Evolutionary conservation across 2,888 invertebrate species (phyloP).

Genomic region (Diachrysia chrysitis): DNA sequence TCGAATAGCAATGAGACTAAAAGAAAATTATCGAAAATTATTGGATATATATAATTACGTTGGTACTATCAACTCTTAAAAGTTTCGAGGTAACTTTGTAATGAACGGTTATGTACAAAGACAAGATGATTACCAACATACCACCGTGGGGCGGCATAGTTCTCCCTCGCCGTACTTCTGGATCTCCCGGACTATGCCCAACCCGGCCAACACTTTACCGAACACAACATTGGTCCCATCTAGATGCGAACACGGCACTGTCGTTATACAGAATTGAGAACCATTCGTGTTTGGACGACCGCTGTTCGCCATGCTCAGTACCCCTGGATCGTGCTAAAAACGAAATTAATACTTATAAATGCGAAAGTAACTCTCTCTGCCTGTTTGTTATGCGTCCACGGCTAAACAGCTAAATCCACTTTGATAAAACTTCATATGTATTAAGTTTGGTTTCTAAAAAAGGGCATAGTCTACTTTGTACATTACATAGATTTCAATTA

Average conservation of each 20-base stretch:
- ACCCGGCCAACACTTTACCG: constrained; percentile 93
- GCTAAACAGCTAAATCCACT: neutral
- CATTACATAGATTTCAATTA: no score
- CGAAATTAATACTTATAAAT: neutral
- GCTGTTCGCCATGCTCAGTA: constrained; percentile 94
- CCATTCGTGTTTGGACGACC: constrained; percentile 95
- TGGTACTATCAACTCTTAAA: no score
- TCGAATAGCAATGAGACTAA: no score
- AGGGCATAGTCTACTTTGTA: no score
- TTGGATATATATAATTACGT: no score
- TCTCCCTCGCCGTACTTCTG: constrained; percentile 88
- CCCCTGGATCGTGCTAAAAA: constrained; percentile 90
- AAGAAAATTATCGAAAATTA: no score
- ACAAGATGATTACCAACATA: constrained; percentile 74
- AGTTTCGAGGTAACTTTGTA: no score
- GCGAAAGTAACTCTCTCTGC: neutral
- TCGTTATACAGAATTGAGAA: constrained; percentile 98
- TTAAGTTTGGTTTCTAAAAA: no score
- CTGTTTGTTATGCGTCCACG: neutral
- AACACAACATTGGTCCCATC: constrained; percentile 95
- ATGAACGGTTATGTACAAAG: neutral
- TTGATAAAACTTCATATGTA: no score
- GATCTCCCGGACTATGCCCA: constrained; percentile 92
- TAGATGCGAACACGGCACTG: constrained; percentile 92
- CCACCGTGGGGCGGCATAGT: constrained; percentile 90